Evolutionary conservation across 2,888 invertebrate genomes (phyloP), one percentile per base, ranked within the genome.

Genomic region (Eulithis testata): DNA sequence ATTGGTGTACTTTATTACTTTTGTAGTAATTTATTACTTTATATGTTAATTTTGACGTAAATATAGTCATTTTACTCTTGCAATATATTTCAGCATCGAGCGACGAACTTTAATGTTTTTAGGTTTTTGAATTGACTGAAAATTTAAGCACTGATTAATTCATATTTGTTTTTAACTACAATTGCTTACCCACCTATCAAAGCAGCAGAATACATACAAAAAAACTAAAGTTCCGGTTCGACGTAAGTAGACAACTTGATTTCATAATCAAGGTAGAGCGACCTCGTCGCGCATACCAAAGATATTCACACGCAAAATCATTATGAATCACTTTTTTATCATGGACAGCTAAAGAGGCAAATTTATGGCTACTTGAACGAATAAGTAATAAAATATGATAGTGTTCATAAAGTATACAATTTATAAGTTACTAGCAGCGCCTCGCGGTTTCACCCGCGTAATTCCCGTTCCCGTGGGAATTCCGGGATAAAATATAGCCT

Each of bases 371-470:
- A 71, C 71, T 60, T 12, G 55, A 66, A 59, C 55, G 44, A 70
- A 68, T 59, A 50, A 44, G 31, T 55, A 53, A 45, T 57, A 53
- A 57, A 45, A 56, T 49, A 59, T 66, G 65, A 66, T 69, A 12
- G 47, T 12, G 9, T 52, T 47, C 61, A 45, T 31, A 31, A 69
- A 65, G 14, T 55, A 14, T 51, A 51, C 5, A 44, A 57, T 57
- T 53, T 43, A 11, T 56, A 9, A 60, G 81, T 40, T 40, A 81
- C n/a, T n/a, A n/a, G n/a, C n/a, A n/a, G n/a, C n/a, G n/a, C n/a
- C n/a, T n/a, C n/a, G n/a, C n/a, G n/a, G n/a, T n/a, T n/a, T n/a
- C n/a, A n/a, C n/a, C n/a, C n/a, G n/a, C n/a, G n/a, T n/a, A n/a
- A n/a, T n/a, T n/a, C n/a, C n/a, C n/a, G n/a, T n/a, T n/a, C n/a